Percentiles rank a stretch among this genome's conserved stretches.
Conservation (phyloP, 1,140 invertebrate species). For the Halyomorpha halys region DNA sequence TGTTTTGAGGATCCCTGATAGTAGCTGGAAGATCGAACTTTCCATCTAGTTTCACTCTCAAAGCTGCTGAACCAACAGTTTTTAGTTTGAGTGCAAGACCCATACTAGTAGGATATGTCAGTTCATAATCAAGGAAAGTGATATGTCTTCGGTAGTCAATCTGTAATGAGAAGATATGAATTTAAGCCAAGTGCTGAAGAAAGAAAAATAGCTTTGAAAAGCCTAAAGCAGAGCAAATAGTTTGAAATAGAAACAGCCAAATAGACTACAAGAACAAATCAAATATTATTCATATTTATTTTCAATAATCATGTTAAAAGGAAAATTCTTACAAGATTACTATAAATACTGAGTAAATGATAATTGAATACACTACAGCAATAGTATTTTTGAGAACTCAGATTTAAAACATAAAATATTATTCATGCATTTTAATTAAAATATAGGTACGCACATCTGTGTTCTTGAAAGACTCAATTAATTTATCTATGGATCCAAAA, state of each 20-base stretch:
- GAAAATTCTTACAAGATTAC: no score
- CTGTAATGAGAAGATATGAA: background rate
- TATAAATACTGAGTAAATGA: no score
- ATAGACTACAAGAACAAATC: no score
- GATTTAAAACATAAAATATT: no score
- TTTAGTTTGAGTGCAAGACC: constrained; percentile 43
- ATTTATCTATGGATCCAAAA: background rate
- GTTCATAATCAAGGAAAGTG: constrained; percentile 40
- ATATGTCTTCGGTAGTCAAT: constrained; percentile 31
- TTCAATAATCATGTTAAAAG: no score
- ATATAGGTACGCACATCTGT: background rate
- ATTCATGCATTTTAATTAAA: no score
- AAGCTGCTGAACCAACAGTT: constrained; percentile 39
- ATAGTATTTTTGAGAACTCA: no score
- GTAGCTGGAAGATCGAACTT: constrained; percentile 39
- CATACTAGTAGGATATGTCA: constrained; percentile 41
- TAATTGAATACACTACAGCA: no score
- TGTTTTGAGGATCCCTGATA: constrained; percentile 30
- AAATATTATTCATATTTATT: no score
- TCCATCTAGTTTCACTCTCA: constrained; percentile 40
- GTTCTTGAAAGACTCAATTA: constrained; percentile 2
- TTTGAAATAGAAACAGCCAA: background rate
- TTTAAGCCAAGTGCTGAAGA: background rate
- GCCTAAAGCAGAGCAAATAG: no score
- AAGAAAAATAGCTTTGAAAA: background rate